Evolutionary conservation across 2,888 invertebrate genomes (phyloP), one percentile per base, ranked within the genome.

Genomic region (Orthosia incerta): DNA sequence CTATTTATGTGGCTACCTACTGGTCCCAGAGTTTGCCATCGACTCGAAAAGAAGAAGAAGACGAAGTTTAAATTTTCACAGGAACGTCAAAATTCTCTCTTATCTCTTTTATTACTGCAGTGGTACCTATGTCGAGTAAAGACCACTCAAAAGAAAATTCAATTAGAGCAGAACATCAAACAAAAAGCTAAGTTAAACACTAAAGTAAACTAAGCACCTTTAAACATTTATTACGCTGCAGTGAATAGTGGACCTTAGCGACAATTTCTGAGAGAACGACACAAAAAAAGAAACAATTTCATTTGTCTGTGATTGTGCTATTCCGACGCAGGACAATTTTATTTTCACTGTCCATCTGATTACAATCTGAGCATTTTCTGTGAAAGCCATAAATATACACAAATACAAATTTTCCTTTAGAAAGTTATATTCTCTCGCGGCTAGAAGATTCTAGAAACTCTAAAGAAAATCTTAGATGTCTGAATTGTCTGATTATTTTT

Each of bases 161-260:
- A 76, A 76, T 82, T 82, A 76, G 39, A 53, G 48, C 45, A 66
- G 53, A 76, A 53, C 26, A 46, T 60, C 26, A 12, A 64, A 53
- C 53, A 76, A 66, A 76, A 76, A 76, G 59, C 18, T 48, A 81
- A 74, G 23, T 80, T n/a, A 76, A 20, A 59, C 59, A 55, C 26
- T 76, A 26, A 76, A 76, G 20, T 64, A 39, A 65, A 64, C 51
- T 63, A 65, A 82, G 57, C 12, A 76, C 77, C 76, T 53, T 76
- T 9, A 60, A 82, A 76, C 77, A 53, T 81, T 75, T 74, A 74
- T 59, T 64, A 65, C 76, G 39, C 76, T 64, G 59, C 82, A 53
- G 82, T 81, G 66, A 65, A 76, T 45, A 65, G 76, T 76, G 67
- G 18, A 59, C 76, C 76, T 76, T 82, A 76, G 26, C 12, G 26